These are phyloP conservation scores for Neria commutata DNA, from an alignment of 2,888 invertebrate species.

Conservation along the genomic window DNA sequence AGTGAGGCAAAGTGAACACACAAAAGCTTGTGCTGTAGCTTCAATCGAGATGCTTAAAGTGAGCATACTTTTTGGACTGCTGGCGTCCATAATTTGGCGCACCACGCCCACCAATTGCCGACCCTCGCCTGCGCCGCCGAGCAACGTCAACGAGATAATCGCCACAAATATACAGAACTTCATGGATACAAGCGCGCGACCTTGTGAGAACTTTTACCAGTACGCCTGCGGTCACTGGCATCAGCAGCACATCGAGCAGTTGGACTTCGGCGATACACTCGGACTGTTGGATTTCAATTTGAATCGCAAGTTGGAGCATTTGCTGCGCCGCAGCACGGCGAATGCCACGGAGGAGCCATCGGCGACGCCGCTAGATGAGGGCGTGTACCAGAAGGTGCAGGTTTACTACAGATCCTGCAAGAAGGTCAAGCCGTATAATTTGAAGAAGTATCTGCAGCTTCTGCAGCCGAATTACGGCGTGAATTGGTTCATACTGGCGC, in stretches of 20 bases:
- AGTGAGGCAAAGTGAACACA: background rate
- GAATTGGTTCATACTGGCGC: constrained; percentile 38
- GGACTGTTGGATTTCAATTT: constrained; percentile 48
- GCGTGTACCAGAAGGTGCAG: constrained; percentile 41
- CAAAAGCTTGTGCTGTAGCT: background rate
- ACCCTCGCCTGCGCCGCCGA: constrained; percentile 36
- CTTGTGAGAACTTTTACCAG: constrained; percentile 57
- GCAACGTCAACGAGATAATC: constrained; percentile 47
- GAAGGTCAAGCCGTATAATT: constrained; percentile 51
- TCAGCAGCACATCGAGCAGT: constrained; percentile 45
- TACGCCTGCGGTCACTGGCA: constrained; percentile 58
- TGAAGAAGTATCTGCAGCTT: constrained; percentile 49
- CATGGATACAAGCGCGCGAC: constrained; percentile 50
- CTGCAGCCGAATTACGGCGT: constrained; percentile 41
- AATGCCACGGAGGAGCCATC: constrained; percentile 5
- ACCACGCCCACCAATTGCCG: constrained; percentile 54
- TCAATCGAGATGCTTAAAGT: constrained; percentile 45
- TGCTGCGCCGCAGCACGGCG: constrained; percentile 36
- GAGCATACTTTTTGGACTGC: constrained; percentile 42
- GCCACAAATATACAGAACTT: constrained; percentile 50
- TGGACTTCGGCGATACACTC: constrained; percentile 51
- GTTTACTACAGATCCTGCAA: constrained; percentile 54
- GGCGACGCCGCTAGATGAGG: constrained; percentile 22
- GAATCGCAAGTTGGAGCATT: constrained; percentile 48
- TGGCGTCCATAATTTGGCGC: constrained; percentile 51